Base-by-base conservation (phyloP, 1,140 invertebrate species). In the Eupeodes corollae region DNA sequence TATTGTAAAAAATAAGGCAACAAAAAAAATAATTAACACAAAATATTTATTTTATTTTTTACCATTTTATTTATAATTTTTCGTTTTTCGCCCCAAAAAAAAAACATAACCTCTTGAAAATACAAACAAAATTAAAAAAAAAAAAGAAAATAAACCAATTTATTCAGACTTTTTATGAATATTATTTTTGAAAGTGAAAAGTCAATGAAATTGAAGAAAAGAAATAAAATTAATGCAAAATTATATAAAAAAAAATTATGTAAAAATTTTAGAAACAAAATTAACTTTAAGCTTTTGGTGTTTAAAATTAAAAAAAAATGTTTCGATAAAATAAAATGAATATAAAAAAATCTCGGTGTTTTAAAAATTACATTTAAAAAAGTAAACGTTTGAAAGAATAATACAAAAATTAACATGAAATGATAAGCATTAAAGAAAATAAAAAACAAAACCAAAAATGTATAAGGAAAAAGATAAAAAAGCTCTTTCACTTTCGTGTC, bases 231-330 rank as follows among this genome's bases (percentile, higher is more conserved):
- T 46, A 15, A 30, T 31, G 21, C 37, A 32, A n/a, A 33, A 6
- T 15, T 37, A 30, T 15, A 6, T 38, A 33, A 26, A 39, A 5
- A 35, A 44, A 49, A 42, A 44, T 42, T 14, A 2, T 39, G 41
- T 38, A 42, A 21, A 37, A 18, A 33, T 48, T 59, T 63, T 62
- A 62, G 59, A 56, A 54, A 58, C 60, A 59, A 59, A 56, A 61
- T 61, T 66, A 67, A 67, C 67, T 63, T 67, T 67, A 67, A 67
- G 63, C 63, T 67, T 67, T 67, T 56, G 63, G 63, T 67, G 63
- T 67, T 65, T 66, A 61, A 61, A 65, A 63, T 39, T 53, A 57
- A 62, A 42, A 52, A 58, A 47, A 45, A 59, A 61, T 58, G 57
- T 59, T 61, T 63, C 50, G 58, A 54, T 64, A 57, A 48, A 46